These are phyloP conservation scores for Ischnura elegans DNA, from an alignment of 2,888 invertebrate genomes.

Conservation along the genomic window DNA sequence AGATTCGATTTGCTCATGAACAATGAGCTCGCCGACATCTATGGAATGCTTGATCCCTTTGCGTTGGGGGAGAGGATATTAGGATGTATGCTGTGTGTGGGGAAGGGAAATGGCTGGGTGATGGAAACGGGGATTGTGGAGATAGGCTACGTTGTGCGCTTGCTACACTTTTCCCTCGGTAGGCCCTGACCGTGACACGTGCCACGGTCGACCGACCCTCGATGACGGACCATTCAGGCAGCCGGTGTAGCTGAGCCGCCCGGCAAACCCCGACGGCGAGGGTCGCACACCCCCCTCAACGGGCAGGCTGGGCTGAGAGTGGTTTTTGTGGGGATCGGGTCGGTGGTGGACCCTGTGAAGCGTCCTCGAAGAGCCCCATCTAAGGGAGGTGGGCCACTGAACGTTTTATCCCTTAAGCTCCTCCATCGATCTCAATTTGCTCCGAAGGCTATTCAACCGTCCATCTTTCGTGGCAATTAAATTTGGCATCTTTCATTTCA, in stretches of 20 bases:
- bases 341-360: not conserved
- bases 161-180: not conserved
- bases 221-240: not conserved
- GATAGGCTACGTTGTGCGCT: not conserved
- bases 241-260: not conserved
- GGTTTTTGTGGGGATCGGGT: not conserved
- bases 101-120: not conserved
- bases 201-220: not conserved
- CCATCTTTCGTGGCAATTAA: not conserved
- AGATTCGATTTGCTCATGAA: not conserved
- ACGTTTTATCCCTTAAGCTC: not conserved
- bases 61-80: not conserved
- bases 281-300: not conserved
- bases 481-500: not conserved
- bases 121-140: not conserved
- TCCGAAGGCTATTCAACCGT: not conserved
- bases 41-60: not conserved
- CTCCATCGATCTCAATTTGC: not conserved
- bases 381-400: not conserved
- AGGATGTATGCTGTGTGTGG: not conserved
- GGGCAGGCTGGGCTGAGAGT: not conserved
- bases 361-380: not conserved
- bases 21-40: not conserved
- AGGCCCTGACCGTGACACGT: constrained; percentile 22
- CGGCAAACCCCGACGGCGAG: not conserved